Percentiles rank a stretch among this genome's conserved stretches.
phyloP scores from a whole-genome alignment of 2,113 vertebrate genomes.

The Chaenocephalus aceratus region DNA sequence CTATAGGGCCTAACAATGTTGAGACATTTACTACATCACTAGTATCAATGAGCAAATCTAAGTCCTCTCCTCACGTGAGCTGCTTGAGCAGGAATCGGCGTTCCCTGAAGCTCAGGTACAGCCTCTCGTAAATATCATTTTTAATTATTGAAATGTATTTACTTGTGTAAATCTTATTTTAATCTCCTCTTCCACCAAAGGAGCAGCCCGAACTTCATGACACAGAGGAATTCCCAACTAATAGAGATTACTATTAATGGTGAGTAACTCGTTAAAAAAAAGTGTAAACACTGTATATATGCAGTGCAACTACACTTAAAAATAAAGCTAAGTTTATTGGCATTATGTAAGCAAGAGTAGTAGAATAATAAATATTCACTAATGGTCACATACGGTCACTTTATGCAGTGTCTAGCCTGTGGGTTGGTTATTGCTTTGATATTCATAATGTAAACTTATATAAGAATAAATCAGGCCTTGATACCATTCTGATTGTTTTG shows the following conservation, averaged over 20 bases:
- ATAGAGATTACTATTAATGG: slow-evolving; percentile 82
- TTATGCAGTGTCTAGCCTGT: background rate
- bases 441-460: background rate
- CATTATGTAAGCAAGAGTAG: background rate
- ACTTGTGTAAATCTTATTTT: background rate
- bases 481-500: slow-evolving; percentile 20
- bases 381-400: background rate
- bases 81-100: slow-evolving; percentile 54
- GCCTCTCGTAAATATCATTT: background rate
- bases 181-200: slow-evolving; percentile 40
- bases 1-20: slow-evolving; percentile 49
- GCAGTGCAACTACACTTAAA: background rate
- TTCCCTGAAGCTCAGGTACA: slow-evolving; percentile 71
- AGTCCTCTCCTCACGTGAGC: slow-evolving; percentile 66
- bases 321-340: background rate
- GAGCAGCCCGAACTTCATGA: slow-evolving; percentile 53
- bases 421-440: background rate
- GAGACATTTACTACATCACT: slow-evolving; percentile 69
- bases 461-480: background rate
- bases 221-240: slow-evolving; percentile 72
- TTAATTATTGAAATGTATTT: no score
- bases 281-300: background rate
- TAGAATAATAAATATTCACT: background rate
- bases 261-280: slow-evolving; percentile 42
- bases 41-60: slow-evolving; percentile 67